phyloP scores from a whole-genome alignment of 1,140 invertebrate genomes.

The Pemphigus obesinymphae region DNA sequence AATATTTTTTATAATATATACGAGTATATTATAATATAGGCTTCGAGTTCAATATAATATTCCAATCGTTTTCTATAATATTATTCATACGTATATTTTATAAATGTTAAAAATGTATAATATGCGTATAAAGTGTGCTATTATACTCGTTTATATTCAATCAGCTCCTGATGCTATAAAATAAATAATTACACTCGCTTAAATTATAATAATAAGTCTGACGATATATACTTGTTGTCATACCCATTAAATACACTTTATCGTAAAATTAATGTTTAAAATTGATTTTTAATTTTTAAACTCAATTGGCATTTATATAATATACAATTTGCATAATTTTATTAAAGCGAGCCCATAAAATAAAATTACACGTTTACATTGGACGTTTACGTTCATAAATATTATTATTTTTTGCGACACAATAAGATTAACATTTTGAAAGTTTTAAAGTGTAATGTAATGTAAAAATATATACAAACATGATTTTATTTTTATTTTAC shows the following conservation, averaged over 20 bases:
- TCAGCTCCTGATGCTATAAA: neutral
- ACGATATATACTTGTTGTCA: neutral
- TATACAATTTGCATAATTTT: slow-evolving; percentile 11
- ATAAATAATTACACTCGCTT: neutral
- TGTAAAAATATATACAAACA: neutral
- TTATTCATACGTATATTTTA: neutral
- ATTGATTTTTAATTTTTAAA: slow-evolving; percentile 26
- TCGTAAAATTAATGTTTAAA: neutral
- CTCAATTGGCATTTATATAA: neutral
- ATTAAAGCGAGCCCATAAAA: neutral
- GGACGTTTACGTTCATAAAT: neutral
- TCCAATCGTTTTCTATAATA: neutral
- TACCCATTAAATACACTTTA: neutral
- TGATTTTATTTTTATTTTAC: too few species aligned
- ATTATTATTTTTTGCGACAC: neutral
- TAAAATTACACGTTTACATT: neutral
- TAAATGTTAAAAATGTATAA: neutral
- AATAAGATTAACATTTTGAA: neutral
- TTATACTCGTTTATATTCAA: neutral
- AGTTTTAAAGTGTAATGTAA: neutral
- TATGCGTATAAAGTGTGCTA: neutral
- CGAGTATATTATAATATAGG: neutral
- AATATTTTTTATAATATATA: too few species aligned
- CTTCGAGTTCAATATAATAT: neutral
- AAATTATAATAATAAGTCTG: neutral